phyloP scores from a whole-genome alignment of 2,113 vertebrate genomes.

The Lepus timidus region DNA sequence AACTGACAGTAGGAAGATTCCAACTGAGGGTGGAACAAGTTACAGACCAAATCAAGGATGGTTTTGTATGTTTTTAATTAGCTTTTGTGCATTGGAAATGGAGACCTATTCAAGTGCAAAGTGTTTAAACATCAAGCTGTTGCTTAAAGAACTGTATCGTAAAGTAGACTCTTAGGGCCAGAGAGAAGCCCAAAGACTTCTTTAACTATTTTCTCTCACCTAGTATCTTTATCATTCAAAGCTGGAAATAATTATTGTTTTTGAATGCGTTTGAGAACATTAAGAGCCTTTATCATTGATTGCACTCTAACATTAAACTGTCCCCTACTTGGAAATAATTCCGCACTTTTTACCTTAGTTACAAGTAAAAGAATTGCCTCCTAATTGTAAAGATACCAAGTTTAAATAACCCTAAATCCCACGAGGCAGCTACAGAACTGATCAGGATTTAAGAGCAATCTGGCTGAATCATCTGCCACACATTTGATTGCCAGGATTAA shows the following conservation, averaged over 20 bases:
- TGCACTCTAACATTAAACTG: background rate
- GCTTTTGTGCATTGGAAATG: background rate
- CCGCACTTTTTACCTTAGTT: background rate
- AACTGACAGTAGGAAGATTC: background rate
- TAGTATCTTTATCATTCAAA: background rate
- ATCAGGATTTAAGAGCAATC: conserved; percentile 13
- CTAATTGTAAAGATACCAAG: background rate
- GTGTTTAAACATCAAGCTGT: background rate
- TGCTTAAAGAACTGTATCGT: background rate
- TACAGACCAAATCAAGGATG: rapidly evolving
- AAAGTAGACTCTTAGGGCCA: background rate
- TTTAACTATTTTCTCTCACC: background rate
- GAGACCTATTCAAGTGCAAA: background rate
- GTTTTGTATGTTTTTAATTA: background rate
- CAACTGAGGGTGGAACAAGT: background rate
- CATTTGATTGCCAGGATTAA: background rate
- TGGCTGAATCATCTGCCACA: background rate
- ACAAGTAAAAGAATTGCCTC: background rate
- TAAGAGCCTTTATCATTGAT: too few species aligned
- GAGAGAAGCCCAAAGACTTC: background rate
- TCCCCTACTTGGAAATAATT: background rate
- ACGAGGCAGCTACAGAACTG: background rate
- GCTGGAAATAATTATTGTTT: background rate
- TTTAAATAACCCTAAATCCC: background rate
- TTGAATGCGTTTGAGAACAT: background rate